Conservation (phyloP, 1,140 invertebrate species). For the Uloborus diversus region DNA sequence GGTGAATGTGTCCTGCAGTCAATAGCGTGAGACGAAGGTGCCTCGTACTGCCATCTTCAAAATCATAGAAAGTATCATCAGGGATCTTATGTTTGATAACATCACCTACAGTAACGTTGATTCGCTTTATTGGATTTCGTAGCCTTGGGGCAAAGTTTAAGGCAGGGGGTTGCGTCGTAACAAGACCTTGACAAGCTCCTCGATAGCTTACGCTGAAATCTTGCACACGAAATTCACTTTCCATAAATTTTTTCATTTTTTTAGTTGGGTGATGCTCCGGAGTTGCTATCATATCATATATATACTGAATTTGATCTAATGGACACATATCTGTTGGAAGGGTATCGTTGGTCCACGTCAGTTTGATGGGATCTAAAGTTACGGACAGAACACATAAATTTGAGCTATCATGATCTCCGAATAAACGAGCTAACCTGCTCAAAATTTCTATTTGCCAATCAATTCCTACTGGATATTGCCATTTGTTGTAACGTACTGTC, state of each 20-base stretch:
- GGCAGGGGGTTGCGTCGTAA: slow-evolving; percentile 44
- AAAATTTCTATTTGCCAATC: slow-evolving; percentile 71
- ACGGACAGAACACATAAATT: slow-evolving; percentile 76
- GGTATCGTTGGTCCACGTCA: slow-evolving; percentile 87
- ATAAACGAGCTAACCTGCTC: slow-evolving; percentile 74
- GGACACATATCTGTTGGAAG: slow-evolving; percentile 70
- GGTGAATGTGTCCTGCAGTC: slow-evolving; percentile 74
- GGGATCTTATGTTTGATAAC: slow-evolving; percentile 80
- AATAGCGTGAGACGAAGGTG: slow-evolving; percentile 78
- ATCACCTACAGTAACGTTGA: slow-evolving; percentile 81
- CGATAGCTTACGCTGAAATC: slow-evolving; percentile 56
- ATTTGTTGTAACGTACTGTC: slow-evolving; percentile 71
- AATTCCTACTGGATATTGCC: slow-evolving; percentile 71
- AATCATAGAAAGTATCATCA: slow-evolving; percentile 89
- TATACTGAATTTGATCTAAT: slow-evolving; percentile 68
- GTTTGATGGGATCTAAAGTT: slow-evolving; percentile 64
- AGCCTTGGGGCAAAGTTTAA: slow-evolving; percentile 77
- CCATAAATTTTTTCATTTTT: slow-evolving; percentile 58
- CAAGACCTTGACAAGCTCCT: slow-evolving; percentile 52
- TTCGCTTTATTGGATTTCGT: slow-evolving; percentile 82
- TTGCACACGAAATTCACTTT: slow-evolving; percentile 59
- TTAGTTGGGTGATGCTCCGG: slow-evolving; percentile 56
- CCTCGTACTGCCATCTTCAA: slow-evolving; percentile 79
- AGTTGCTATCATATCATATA: slow-evolving; percentile 69
- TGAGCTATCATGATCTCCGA: slow-evolving; percentile 74